Conservation (phyloP, 2,113 vertebrate genomes). For the Xenopus tropicalis region DNA sequence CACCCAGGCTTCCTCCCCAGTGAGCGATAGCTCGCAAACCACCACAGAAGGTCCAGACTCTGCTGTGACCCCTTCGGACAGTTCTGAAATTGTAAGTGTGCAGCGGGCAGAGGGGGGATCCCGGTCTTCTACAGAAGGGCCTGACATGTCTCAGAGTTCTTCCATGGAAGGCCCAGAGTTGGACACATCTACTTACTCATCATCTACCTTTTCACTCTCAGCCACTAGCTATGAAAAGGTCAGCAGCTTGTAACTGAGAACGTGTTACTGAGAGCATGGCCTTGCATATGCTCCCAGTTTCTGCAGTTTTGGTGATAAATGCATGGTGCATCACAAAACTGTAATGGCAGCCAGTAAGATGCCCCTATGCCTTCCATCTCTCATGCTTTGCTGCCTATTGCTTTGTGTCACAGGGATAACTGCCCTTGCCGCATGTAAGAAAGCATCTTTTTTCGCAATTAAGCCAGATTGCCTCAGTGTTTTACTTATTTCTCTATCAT, state of each 20-base stretch:
- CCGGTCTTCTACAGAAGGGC: slow-evolving; percentile 62
- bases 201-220: slow-evolving; percentile 63
- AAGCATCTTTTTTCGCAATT: too few species aligned
- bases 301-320: neutral
- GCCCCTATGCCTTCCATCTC: neutral
- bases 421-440: neutral
- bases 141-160: slow-evolving; percentile 63
- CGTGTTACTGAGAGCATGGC: slow-evolving; percentile 47
- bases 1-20: slow-evolving; percentile 82
- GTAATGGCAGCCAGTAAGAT: neutral
- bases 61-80: slow-evolving; percentile 92
- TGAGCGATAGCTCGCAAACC: slow-evolving; percentile 96
- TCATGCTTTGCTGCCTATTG: neutral
- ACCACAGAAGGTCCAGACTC: slow-evolving; percentile 97
- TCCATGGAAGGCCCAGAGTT: slow-evolving; percentile 60
- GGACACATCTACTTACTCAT: slow-evolving; percentile 61
- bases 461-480: too few species aligned
- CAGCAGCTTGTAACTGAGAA: slow-evolving; percentile 52
- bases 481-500: too few species aligned
- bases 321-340: slow-evolving; percentile 25
- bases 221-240: slow-evolving; percentile 71
- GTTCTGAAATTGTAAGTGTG: slow-evolving; percentile 92
- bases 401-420: neutral
- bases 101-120: slow-evolving; percentile 56
- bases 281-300: slow-evolving; percentile 45